Percentiles rank a stretch among this genome's conserved stretches.
These are phyloP conservation scores for Mythimna albipuncta DNA, from an alignment of 2,888 invertebrate genomes.

Conservation along the genomic window DNA sequence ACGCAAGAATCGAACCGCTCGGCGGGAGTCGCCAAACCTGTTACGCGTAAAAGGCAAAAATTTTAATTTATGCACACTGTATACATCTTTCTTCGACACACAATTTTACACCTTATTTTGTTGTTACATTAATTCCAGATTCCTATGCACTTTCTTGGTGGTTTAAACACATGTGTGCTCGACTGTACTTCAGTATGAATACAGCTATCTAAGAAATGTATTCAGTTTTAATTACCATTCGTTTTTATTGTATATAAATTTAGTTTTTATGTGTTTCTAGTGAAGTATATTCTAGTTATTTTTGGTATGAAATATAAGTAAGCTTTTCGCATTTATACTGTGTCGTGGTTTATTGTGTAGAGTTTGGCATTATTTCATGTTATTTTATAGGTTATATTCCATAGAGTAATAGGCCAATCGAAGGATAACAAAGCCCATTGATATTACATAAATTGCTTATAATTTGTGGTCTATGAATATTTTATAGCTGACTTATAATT, in stretches of 20 bases:
- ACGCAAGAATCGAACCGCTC: constrained; percentile 78
- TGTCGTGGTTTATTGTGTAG: constrained; percentile 10
- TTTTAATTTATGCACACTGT: constrained; percentile 58
- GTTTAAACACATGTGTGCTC: constrained; percentile 14
- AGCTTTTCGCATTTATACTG: constrained; percentile 28
- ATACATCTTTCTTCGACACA: background rate
- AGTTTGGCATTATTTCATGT: constrained; percentile 25
- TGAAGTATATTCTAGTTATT: constrained; percentile 27
- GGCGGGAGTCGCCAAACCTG: constrained; percentile 80
- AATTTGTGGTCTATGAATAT: constrained; percentile 8
- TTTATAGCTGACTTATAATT: constrained; percentile 30
- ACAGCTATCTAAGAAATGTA: constrained; percentile 71
- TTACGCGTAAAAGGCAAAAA: constrained; percentile 73
- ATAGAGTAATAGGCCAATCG: constrained; percentile 23
- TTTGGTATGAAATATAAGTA: constrained; percentile 24
- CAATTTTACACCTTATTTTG: constrained; percentile 26
- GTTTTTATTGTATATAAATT: constrained; percentile 69
- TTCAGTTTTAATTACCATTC: constrained; percentile 76
- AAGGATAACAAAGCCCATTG: constrained; percentile 16
- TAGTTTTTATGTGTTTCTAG: constrained; percentile 45
- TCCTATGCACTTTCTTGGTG: background rate
- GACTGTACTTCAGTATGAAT: constrained; percentile 68
- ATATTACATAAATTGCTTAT: constrained; percentile 22
- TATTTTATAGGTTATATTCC: constrained; percentile 37
- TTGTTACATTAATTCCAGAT: background rate